phyloP scores from a whole-genome alignment of 2,797 vertebrate species.

The Triplophysa bombifrons region DNA sequence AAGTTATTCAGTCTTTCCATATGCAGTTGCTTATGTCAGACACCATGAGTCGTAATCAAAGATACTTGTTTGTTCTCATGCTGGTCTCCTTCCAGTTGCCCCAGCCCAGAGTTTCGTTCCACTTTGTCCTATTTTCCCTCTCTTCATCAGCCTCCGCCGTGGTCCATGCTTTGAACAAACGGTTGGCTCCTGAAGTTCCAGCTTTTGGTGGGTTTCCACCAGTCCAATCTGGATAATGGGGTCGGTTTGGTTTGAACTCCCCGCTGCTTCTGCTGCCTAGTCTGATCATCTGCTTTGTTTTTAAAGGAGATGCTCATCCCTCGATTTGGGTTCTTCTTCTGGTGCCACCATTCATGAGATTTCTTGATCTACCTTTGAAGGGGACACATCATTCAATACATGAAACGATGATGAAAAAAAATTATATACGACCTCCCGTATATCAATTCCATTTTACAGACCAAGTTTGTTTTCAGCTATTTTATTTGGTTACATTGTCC shows the following conservation, averaged over 20 bases:
- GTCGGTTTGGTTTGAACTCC: conserved; percentile 32
- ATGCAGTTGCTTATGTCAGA: conserved; percentile 11
- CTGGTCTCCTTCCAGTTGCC: conserved; percentile 37
- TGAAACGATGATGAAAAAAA: background rate
- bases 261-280: background rate
- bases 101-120: conserved; percentile 25
- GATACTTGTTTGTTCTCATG: conserved; percentile 15
- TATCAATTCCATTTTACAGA: background rate
- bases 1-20: conserved; percentile 1
- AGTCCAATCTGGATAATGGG: conserved; percentile 25
- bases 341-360: background rate
- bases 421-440: too few species aligned
- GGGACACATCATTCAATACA: background rate
- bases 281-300: conserved; percentile 34
- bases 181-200: conserved; percentile 23
- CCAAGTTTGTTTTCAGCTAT: background rate
- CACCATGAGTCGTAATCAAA: conserved; percentile 30
- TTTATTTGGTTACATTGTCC: too few species aligned
- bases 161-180: conserved; percentile 8
- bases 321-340: background rate
- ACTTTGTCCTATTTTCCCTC: conserved; percentile 27
- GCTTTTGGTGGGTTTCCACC: conserved; percentile 30
- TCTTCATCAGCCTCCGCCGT: conserved; percentile 8
- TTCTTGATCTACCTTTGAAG: background rate
- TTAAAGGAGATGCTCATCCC: background rate